phyloP scores from a whole-genome alignment of 2,113 vertebrate genomes.

The Uria lomvia region DNA sequence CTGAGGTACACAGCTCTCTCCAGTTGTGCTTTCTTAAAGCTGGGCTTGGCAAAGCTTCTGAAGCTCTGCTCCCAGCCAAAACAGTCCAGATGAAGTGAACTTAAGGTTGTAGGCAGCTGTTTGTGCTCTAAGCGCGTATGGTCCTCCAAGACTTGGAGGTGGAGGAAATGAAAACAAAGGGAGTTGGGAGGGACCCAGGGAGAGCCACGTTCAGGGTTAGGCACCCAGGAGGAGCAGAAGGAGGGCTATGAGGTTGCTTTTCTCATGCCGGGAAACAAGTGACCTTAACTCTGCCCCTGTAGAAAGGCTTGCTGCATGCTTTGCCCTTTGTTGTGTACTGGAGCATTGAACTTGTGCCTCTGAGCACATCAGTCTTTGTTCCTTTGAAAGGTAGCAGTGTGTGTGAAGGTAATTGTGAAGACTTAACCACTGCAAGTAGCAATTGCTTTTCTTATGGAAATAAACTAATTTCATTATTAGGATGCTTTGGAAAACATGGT shows the following conservation, averaged over 20 bases:
- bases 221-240: background rate
- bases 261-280: background rate
- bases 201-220: background rate
- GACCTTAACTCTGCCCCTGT: constrained; percentile 32
- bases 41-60: background rate
- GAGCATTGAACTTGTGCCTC: background rate
- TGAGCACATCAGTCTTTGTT: background rate
- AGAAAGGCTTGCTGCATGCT: background rate
- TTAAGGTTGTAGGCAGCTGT: background rate
- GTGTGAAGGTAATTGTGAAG: background rate
- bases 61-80: background rate
- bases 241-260: background rate
- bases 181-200: background rate
- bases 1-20: background rate
- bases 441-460: background rate
- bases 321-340: background rate
- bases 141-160: background rate
- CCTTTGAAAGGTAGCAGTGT: background rate
- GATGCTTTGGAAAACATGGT: background rate
- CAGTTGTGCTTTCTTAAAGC: background rate
- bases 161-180: background rate
- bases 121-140: background rate
- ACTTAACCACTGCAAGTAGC: background rate
- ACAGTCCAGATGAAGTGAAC: background rate
- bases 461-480: background rate